A percentile compares a stretch with the other conserved stretches of the same genome.
Conservation (phyloP, 2,113 vertebrate species). For the Bothrops jararaca region DNA sequence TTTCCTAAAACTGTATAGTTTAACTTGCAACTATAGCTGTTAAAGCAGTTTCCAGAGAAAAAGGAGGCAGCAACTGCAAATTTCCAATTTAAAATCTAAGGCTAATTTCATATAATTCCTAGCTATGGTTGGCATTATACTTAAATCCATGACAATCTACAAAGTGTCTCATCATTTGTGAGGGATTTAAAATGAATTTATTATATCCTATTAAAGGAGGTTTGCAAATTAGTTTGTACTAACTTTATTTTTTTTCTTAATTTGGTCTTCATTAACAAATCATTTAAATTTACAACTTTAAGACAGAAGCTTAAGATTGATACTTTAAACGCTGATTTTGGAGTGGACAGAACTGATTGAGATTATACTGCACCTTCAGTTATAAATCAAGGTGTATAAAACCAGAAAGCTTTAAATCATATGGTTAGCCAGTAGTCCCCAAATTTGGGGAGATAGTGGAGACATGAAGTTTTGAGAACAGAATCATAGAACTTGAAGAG, state of each 20-base stretch:
- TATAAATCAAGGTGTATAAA: background rate
- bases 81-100: background rate
- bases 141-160: background rate
- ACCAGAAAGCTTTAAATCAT: background rate
- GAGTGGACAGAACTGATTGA: background rate
- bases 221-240: background rate
- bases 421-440: background rate
- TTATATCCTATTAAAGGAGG: background rate
- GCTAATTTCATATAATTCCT: background rate
- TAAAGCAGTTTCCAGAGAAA: background rate
- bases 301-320: background rate
- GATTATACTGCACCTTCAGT: background rate
- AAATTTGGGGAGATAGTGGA: background rate
- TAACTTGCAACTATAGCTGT: background rate
- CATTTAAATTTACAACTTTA: background rate
- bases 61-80: background rate
- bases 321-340: background rate
- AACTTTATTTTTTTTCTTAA: background rate
- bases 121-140: background rate
- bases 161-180: background rate
- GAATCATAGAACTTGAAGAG: background rate
- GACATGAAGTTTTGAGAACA: background rate
- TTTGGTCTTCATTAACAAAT: background rate
- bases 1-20: background rate
- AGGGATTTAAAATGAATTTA: background rate